Conservation (phyloP, 2,113 vertebrate species). For the Atractosteus spatula region DNA sequence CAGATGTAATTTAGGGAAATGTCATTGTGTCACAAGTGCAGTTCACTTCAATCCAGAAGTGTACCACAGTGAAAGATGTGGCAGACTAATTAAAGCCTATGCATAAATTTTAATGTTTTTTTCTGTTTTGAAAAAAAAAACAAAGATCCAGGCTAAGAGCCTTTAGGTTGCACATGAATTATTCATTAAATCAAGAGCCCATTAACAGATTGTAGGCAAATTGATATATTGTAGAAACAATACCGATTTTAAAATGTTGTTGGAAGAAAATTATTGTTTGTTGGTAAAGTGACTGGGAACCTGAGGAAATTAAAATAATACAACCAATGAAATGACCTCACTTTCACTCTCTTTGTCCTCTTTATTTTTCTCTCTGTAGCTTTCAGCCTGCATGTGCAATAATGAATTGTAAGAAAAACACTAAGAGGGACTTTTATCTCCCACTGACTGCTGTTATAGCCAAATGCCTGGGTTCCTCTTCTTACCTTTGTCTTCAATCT, state of each 20-base stretch:
- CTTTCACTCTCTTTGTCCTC: too few relatives aligned
- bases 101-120: slow-evolving; percentile 39
- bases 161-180: slow-evolving; percentile 54
- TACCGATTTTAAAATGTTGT: neutral
- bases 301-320: too few relatives aligned
- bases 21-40: neutral
- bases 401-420: too few relatives aligned
- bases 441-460: too few relatives aligned
- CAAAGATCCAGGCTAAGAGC: slow-evolving; percentile 37
- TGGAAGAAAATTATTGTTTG: too few relatives aligned
- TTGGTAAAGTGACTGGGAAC: too few relatives aligned
- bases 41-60: slow-evolving; percentile 3
- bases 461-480: too few relatives aligned
- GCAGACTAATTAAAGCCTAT: slow-evolving; percentile 39
- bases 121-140: slow-evolving; percentile 23
- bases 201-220: slow-evolving; percentile 47
- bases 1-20: slow-evolving; percentile 21
- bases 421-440: too few relatives aligned
- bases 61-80: slow-evolving; percentile 26
- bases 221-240: slow-evolving; percentile 39
- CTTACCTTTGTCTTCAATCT: too few relatives aligned
- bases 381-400: too few relatives aligned
- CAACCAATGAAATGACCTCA: too few relatives aligned
- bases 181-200: slow-evolving; percentile 63
- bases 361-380: too few relatives aligned